Evolutionary conservation across 2,113 vertebrate species (phyloP), one percentile per base, ranked within the genome.

Genomic region (Mystacornis crossleyi): DNA sequence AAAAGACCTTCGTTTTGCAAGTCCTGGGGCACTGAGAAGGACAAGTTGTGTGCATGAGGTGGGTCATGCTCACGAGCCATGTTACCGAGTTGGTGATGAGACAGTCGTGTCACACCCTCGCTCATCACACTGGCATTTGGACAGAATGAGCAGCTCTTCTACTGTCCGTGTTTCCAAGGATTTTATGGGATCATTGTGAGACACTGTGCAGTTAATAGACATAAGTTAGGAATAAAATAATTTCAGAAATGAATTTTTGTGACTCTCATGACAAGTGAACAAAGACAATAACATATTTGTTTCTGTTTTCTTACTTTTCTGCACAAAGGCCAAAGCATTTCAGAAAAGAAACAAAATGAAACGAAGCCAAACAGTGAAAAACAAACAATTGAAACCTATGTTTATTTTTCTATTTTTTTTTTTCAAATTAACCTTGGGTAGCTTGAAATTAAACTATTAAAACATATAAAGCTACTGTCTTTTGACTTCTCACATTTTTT

Each of bases 201-300:
- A 57, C 53, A n/a, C 57, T 25, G 24, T 18, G 38, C 18, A 42
- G 48, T 90, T 82, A 60, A 67, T 0, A 79, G 40, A 16, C 6
- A 19, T 25, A 12, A 50, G 24, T 92, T 43, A 71, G 42, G 73
- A 70, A 74, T 66, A 74, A 69, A 92, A 66, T 55, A 70, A 82
- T 81, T 70, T 74, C 73, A 73, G 50, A 26, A 70, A 78, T n/a
- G 45, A n/a, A 74, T 61, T 94, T 81, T 70, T 96, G n/a, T 53
- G 36, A 40, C 26, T 75, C n/a, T 75, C 10, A 11, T 73, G 84
- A 91, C 48, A 88, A 84, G 73, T 33, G 28, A 51, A 61, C 54
- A 69, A 45, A 81, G 67, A 6, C 24, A 58, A 12, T 11, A 47
- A 31, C 11, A 12, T 54, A 25, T 26, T 89, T 71, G 12, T 83